Conservation (phyloP, 1,140 invertebrate species). For the Heliconius hewitsoni region DNA sequence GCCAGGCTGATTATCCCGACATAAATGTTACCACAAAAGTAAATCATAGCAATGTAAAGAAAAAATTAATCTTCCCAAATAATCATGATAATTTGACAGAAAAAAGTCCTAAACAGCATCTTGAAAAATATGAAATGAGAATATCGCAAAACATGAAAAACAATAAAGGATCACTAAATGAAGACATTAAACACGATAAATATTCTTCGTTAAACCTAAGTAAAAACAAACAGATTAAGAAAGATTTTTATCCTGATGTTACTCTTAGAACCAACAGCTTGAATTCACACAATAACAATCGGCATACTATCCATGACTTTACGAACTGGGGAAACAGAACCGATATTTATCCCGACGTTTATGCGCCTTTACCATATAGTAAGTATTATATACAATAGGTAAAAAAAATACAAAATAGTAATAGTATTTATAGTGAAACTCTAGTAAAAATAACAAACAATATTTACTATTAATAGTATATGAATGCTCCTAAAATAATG, state of each 20-base stretch:
- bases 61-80: background rate
- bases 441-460: background rate
- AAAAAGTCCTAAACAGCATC: background rate
- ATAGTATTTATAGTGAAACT: too few relatives aligned
- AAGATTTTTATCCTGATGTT: conserved; percentile 15
- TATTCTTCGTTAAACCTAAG: background rate
- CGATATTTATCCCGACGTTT: conserved; percentile 72
- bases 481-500: too few relatives aligned
- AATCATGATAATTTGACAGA: background rate
- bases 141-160: conserved; percentile 6
- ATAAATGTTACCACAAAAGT: conserved; percentile 11
- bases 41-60: conserved; percentile 20
- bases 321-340: conserved; percentile 69
- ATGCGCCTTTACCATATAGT: conserved; percentile 75
- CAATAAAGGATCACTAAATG: background rate
- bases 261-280: conserved; percentile 29
- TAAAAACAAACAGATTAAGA: background rate
- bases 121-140: conserved; percentile 11
- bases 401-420: too few relatives aligned
- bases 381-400: conserved; percentile 42
- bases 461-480: background rate
- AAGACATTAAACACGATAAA: background rate
- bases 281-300: conserved; percentile 48
- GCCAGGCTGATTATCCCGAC: background rate
- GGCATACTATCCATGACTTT: conserved; percentile 66